These are phyloP conservation scores for Noctilio leporinus DNA, from an alignment of 2,113 vertebrate species.

Conservation along the genomic window DNA sequence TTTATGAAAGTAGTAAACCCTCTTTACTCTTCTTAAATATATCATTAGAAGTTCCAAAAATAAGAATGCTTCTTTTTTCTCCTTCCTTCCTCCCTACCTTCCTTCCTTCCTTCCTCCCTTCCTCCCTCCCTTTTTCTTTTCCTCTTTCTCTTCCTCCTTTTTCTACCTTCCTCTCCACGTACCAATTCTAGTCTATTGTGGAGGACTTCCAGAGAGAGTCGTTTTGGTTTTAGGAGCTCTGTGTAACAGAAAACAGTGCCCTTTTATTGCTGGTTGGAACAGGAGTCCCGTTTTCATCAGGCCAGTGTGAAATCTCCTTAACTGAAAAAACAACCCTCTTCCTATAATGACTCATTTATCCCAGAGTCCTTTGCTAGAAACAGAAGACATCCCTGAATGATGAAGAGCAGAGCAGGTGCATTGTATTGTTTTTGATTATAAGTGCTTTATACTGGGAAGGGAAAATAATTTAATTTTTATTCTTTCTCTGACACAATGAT, in stretches of 20 bases:
- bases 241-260: conserved; percentile 12
- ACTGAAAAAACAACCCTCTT: conserved; percentile 24
- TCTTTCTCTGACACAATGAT: neutral
- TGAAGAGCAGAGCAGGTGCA: neutral
- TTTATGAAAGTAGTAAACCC: neutral
- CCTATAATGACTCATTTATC: neutral
- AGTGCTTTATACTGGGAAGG: neutral
- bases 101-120: neutral
- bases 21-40: neutral
- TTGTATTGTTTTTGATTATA: neutral
- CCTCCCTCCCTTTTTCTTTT: too few species aligned
- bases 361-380: neutral
- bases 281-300: neutral
- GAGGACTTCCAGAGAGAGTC: neutral
- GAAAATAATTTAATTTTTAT: neutral
- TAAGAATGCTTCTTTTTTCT: neutral
- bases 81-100: neutral
- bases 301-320: neutral
- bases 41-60: neutral
- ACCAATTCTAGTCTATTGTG: neutral
- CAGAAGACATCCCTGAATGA: neutral
- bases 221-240: neutral
- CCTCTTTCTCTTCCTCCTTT: neutral
- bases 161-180: neutral
- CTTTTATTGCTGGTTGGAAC: neutral